These are phyloP conservation scores for Tarsius wallacei DNA, from an alignment of 2,797 vertebrate genomes.

Conservation along the genomic window DNA sequence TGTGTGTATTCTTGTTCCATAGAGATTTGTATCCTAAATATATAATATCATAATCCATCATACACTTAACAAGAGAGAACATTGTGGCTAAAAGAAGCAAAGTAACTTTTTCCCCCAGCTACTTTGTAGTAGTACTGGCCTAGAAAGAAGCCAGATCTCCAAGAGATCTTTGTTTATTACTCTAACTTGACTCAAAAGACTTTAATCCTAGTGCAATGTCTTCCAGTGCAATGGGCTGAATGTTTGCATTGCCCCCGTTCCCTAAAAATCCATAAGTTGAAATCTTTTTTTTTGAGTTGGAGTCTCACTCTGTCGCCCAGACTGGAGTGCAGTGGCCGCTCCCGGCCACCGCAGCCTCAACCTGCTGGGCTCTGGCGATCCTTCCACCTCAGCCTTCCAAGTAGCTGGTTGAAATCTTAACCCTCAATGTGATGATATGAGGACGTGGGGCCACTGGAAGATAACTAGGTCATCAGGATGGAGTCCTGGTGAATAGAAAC, in stretches of 20 bases:
- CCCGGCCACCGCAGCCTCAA: no score
- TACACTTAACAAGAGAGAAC: not conserved
- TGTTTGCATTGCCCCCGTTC: no score
- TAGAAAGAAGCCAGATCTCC: not conserved
- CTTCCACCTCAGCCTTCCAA: no score
- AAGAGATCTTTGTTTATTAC: not conserved
- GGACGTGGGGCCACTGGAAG: no score
- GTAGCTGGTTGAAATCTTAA: not conserved
- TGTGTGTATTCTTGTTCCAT: not conserved
- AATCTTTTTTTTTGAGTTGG: no score
- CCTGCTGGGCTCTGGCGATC: no score
- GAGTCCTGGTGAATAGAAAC: no score
- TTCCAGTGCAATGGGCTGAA: not conserved
- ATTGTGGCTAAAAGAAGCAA: not conserved
- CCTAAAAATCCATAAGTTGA: not conserved
- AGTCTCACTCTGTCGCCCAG: no score
- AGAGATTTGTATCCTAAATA: not conserved
- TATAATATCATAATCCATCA: not conserved
- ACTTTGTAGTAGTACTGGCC: not conserved
- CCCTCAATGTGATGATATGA: no score
- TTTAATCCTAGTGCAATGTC: not conserved
- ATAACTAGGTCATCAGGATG: not conserved
- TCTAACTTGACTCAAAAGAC: not conserved
- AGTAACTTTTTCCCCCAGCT: not conserved
- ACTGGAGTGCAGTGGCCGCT: no score